Base-by-base conservation (phyloP, 2,113 vertebrate genomes). In the Thomomys bottae region DNA sequence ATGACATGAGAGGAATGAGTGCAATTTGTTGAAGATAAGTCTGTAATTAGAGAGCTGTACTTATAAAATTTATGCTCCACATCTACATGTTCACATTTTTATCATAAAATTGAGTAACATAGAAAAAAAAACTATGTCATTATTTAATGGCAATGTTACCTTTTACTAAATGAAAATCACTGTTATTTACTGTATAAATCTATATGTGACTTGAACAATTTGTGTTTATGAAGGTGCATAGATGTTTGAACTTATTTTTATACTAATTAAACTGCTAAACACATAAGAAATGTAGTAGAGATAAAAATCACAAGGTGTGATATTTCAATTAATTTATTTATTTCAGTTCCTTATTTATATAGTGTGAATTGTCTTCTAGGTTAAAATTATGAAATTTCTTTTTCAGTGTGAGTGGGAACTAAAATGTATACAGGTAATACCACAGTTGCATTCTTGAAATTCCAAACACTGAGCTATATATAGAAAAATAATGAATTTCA, bases 401-500 rank as follows among this genome's bases (percentile, higher is more conserved):
- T 49, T 75, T 54, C 73, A 87, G 24, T 77, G 10, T 36, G 38
- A 90, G 24, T 86, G 21, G 49, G 49, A 54, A 54, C 49, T 54
- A 54, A 54, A 54, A 54, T 15, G 18, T 15, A 17, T 54, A 15
- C 49, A 15, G 15, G 49, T 54, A 54, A 54, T 54, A 54, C 49
- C 6, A 70, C n/a, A 24, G 32, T 59, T 63, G 88, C 23, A 88
- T 67, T 8, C 17, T 36, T 40, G 26, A 28, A 77, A 23, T 9
- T 87, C 68, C 68, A 70, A 77, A 54, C 14, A 15, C 38, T 64
- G 71, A 92, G 72, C 66, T 87, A 63, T 36, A 68, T 30, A 42
- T 61, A 26, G 63, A n/a, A 90, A 84, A 90, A 68, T 64, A 87
- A 79, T 92, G 23, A 81, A 85, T 93, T 94, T 76, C 45, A 24